Percentiles rank a stretch among this genome's conserved stretches.
These are phyloP conservation scores for Spicauda simplicius DNA, from an alignment of 2,888 invertebrate species.

Conservation along the genomic window DNA sequence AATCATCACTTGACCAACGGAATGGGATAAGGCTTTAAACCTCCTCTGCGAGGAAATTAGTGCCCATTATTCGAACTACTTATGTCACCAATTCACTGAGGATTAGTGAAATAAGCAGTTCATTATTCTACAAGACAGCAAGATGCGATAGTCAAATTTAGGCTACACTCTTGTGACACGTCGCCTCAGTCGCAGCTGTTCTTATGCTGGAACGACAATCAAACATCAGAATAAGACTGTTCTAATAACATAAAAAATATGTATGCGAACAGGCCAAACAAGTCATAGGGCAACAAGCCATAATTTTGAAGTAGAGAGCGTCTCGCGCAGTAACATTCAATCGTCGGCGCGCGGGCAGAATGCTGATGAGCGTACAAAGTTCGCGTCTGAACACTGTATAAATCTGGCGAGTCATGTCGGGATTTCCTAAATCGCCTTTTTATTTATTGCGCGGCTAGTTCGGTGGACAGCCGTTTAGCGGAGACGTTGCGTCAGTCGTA, in stretches of 20 bases:
- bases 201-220: background rate
- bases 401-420: conserved; percentile 80
- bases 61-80: too few relatives aligned
- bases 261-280: conserved; percentile 11
- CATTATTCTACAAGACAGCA: too few relatives aligned
- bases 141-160: too few relatives aligned
- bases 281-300: conserved; percentile 63
- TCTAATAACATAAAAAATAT: background rate
- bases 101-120: too few relatives aligned
- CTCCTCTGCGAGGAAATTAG: too few relatives aligned
- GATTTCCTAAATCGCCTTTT: conserved; percentile 81
- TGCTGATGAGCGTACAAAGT: conserved; percentile 73
- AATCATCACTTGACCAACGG: too few relatives aligned
- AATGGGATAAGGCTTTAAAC: too few relatives aligned
- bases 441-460: conserved; percentile 75
- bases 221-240: too few relatives aligned
- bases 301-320: conserved; percentile 74
- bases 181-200: background rate
- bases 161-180: too few relatives aligned
- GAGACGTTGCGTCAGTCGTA: conserved; percentile 65
- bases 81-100: too few relatives aligned
- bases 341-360: conserved; percentile 79
- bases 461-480: conserved; percentile 70
- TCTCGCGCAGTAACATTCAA: conserved; percentile 82
- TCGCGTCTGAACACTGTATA: conserved; percentile 78